Evolutionary conservation across 2,113 vertebrate genomes (phyloP).

Genomic region (Aleadryas rufinucha): DNA sequence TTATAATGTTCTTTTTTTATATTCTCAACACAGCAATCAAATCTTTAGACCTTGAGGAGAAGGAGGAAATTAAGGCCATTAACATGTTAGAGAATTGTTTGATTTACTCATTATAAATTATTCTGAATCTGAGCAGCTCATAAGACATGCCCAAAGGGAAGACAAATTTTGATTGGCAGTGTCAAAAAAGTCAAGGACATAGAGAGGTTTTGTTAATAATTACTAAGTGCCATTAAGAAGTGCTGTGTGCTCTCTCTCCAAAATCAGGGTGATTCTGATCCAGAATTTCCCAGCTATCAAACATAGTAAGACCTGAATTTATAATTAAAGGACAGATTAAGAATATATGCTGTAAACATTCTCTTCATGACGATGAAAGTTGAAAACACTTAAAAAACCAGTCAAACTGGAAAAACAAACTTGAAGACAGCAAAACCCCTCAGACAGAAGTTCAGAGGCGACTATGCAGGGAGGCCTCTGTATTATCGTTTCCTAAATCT

Average conservation of each 20-base stretch:
- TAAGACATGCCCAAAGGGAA: conserved; percentile 62
- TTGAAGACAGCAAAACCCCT: background rate
- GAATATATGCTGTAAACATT: background rate
- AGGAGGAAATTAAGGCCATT: conserved; percentile 74
- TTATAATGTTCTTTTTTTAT: conserved; percentile 68
- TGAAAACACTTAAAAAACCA: background rate
- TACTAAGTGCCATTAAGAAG: conserved; percentile 12
- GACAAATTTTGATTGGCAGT: conserved; percentile 63
- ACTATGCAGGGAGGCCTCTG: background rate
- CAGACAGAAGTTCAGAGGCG: background rate
- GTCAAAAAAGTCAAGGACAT: conserved; percentile 59
- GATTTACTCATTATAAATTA: conserved; percentile 74
- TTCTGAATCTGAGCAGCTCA: conserved; percentile 57
- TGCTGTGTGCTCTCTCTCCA: background rate
- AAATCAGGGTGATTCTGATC: background rate
- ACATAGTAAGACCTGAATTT: background rate
- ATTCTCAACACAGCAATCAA: conserved; percentile 68
- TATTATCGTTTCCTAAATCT: background rate
- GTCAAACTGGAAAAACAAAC: background rate
- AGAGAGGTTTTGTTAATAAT: conserved; percentile 40
- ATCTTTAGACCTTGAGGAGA: conserved; percentile 73
- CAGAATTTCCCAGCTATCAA: background rate
- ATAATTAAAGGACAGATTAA: background rate
- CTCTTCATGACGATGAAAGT: background rate
- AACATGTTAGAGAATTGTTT: conserved; percentile 68